These are phyloP conservation scores for Tragulus kanchil DNA, from an alignment of 2,113 vertebrate species.

Conservation along the genomic window DNA sequence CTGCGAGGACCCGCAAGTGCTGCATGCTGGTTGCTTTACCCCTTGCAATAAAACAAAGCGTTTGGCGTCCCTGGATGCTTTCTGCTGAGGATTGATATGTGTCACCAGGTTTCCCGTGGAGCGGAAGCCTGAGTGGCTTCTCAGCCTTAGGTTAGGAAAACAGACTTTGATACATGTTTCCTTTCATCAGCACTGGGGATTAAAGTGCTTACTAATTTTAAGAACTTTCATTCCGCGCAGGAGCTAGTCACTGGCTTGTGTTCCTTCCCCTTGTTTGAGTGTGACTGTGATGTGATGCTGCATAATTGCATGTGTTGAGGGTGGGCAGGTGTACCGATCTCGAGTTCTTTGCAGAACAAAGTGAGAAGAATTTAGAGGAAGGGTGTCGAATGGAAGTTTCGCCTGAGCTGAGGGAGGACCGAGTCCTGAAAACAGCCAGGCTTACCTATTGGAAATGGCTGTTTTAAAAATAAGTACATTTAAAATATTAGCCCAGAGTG, in stretches of 20 bases:
- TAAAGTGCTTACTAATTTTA: not conserved
- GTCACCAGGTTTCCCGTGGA: slow-evolving; percentile 22
- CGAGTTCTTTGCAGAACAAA: not conserved
- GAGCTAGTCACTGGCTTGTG: not conserved
- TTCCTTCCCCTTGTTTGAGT: not conserved
- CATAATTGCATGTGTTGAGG: not conserved
- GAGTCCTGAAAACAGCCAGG: not conserved
- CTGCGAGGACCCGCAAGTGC: not conserved
- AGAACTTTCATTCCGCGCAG: not conserved
- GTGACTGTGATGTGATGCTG: not conserved
- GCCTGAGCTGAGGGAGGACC: not conserved
- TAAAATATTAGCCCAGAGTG: not conserved
- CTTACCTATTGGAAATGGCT: not conserved
- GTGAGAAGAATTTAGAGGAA: not conserved
- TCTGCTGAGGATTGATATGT: slow-evolving; percentile 21
- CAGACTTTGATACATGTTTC: slow-evolving; percentile 17
- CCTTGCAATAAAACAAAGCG: not conserved
- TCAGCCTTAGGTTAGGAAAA: slow-evolving; percentile 57
- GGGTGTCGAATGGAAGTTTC: not conserved
- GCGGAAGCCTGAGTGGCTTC: not conserved
- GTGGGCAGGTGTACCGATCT: not conserved
- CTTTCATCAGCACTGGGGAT: slow-evolving; percentile 55
- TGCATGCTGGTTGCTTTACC: not conserved
- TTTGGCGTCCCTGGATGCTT: not conserved
- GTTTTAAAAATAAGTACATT: not conserved